These are phyloP conservation scores for Hemiscyllium ocellatum DNA, from an alignment of 2,113 vertebrate species.

Conservation along the genomic window DNA sequence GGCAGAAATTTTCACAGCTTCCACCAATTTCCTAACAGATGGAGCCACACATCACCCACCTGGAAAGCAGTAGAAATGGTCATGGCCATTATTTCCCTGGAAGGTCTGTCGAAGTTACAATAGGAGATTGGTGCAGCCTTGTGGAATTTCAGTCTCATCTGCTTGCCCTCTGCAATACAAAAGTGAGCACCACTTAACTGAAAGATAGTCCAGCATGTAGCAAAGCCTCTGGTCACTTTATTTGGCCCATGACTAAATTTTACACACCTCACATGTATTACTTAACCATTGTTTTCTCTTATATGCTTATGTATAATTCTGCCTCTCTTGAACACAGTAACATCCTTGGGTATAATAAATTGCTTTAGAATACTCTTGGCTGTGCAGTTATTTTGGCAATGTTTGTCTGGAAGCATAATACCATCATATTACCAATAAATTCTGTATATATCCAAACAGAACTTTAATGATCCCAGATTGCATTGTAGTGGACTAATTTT, in stretches of 20 bases:
- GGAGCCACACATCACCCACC: not conserved
- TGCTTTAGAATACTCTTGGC: slow-evolving; percentile 47
- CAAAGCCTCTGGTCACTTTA: not conserved
- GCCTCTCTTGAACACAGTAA: not conserved
- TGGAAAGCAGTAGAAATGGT: not conserved
- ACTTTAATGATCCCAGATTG: not conserved
- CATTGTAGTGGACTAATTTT: not conserved
- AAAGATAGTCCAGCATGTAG: not conserved
- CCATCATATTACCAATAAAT: not conserved
- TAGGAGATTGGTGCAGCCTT: not conserved
- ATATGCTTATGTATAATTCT: not conserved
- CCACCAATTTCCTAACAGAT: not conserved
- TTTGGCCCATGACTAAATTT: not conserved
- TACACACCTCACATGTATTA: not conserved
- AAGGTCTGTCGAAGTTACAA: not conserved
- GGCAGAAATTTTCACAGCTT: too few relatives aligned
- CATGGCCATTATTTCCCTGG: not conserved
- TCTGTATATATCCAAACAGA: not conserved
- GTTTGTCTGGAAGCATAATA: not conserved
- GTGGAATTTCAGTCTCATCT: not conserved
- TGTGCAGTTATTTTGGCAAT: slow-evolving; percentile 62
- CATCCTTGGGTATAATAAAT: slow-evolving; percentile 56
- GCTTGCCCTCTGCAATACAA: not conserved
- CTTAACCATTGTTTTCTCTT: not conserved
- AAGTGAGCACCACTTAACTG: not conserved